Evolutionary conservation across 2,797 vertebrate species (phyloP), one percentile per base, ranked within the genome.

Genomic region (Arnoldichthys spilopterus): DNA sequence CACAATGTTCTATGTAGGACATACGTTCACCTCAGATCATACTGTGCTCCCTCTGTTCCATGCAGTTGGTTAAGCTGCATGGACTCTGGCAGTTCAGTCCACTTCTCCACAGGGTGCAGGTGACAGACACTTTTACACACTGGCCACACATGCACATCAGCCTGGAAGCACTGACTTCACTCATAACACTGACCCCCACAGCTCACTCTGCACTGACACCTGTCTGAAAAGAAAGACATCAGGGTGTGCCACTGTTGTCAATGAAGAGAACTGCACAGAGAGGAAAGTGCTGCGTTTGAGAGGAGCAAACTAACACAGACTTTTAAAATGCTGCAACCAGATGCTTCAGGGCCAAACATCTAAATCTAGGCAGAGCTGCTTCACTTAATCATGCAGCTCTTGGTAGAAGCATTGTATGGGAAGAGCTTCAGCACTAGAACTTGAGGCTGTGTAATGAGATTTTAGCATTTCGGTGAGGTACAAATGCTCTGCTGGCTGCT

Each of bases 121-220:
- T 53, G 54, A 76, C 68, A 82, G 72, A 69, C 20, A 74, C 28
- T 53, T 75, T 80, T 61, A 12, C 47, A 54, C 22, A 7, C 53
- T 26, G 22, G 26, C 62, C 64, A 67, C 77, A 76, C n/a, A 34
- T 64, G 18, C 61, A 70, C 43, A 74, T 73, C 68, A 54, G 77
- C 72, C 53, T n/a, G 40, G 43, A 64, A 71, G 53, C 40, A 70
- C 66, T 69, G 77, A 28, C 59, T 51, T 58, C 20, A 7, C 54
- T 51, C 30, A 63, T 81, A 67, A 37, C 54, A 77, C 53, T 72
- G 62, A 77, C 63, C 70, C 63, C 64, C 16, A 40, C 24, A 40
- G 72, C 73, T 70, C 54, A 62, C 64, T 64, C 62, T 68, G 47
- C 82, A 72, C 74, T 69, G 47, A 61, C 63, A 79, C 71, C 54